These are phyloP conservation scores for Crepidodera aurea DNA, from an alignment of 2,888 invertebrate genomes.

Conservation along the genomic window DNA sequence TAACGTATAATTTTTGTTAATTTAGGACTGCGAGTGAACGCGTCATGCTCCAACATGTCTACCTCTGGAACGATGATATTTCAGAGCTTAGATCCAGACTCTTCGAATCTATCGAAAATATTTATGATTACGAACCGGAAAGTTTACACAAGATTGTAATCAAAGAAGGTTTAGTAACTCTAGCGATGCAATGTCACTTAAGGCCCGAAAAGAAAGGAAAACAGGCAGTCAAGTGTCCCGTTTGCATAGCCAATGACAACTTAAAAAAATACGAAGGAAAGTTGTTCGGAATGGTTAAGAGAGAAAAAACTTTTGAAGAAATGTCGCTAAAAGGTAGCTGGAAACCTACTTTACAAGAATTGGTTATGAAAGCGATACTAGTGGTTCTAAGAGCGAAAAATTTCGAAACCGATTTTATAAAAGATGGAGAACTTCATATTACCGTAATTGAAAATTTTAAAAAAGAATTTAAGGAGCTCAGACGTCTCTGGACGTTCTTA, in stretches of 20 bases:
- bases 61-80: slow-evolving; percentile 53
- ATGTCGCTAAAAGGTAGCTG: slow-evolving; percentile 68
- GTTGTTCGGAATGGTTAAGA: slow-evolving; percentile 66
- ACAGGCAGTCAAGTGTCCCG: slow-evolving; percentile 53
- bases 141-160: slow-evolving; percentile 25
- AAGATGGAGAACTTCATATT: slow-evolving; percentile 65
- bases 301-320: slow-evolving; percentile 59
- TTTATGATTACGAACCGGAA: slow-evolving; percentile 43
- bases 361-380: slow-evolving; percentile 64
- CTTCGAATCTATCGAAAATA: slow-evolving; percentile 45
- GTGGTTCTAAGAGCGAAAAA: slow-evolving; percentile 59
- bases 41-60: slow-evolving; percentile 46
- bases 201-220: slow-evolving; percentile 53
- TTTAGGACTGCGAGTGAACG: slow-evolving; percentile 37
- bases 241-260: slow-evolving; percentile 61
- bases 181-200: slow-evolving; percentile 68
- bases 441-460: slow-evolving; percentile 69
- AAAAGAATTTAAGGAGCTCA: slow-evolving; percentile 68
- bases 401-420: slow-evolving; percentile 53
- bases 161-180: slow-evolving; percentile 56
- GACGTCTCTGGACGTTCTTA: slow-evolving; percentile 59
- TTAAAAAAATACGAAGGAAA: slow-evolving; percentile 65
- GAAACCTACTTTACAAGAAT: slow-evolving; percentile 69
- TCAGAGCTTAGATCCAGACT: slow-evolving; percentile 54
- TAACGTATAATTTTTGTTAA: too few species aligned